phyloP scores from a whole-genome alignment of 2,888 invertebrate genomes.

The Apodemia hepburni region DNA sequence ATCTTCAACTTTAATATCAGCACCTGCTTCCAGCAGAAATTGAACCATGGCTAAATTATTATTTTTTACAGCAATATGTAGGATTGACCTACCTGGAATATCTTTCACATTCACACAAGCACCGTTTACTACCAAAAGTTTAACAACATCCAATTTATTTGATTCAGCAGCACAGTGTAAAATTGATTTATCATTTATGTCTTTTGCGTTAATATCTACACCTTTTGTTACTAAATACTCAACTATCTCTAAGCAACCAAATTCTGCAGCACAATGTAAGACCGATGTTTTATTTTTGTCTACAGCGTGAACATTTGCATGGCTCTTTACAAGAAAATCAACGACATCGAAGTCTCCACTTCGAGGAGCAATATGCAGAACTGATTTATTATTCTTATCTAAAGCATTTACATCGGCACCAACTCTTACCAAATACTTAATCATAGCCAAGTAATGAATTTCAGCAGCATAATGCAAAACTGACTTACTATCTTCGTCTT shows the following conservation, averaged over 20 bases:
- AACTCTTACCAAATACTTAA: not conserved
- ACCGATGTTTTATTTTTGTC: conserved; percentile 33
- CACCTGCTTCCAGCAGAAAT: not conserved
- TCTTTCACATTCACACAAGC: not conserved
- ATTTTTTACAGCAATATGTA: conserved; percentile 1
- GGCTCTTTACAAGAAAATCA: not conserved
- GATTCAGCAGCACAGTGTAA: conserved; percentile 15
- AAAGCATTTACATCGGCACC: not conserved
- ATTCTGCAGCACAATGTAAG: not conserved
- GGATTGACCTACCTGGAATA: not conserved
- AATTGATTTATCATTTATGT: conserved; percentile 19
- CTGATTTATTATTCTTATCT: conserved; percentile 19
- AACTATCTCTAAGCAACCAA: not conserved
- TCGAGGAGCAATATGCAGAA: conserved; percentile 13
- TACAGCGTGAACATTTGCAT: not conserved
- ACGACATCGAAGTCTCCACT: not conserved
- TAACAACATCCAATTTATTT: not conserved
- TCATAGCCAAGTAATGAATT: not conserved
- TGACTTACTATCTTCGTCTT: conserved; percentile 33
- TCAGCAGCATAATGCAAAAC: not conserved
- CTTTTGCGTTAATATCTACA: conserved; percentile 5
- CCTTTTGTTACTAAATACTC: not conserved
- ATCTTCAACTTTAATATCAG: not conserved
- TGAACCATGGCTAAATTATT: not conserved
- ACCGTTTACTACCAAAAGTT: not conserved